Conservation (phyloP, 2,888 invertebrate species). For the Drosophila kokeensis region DNA sequence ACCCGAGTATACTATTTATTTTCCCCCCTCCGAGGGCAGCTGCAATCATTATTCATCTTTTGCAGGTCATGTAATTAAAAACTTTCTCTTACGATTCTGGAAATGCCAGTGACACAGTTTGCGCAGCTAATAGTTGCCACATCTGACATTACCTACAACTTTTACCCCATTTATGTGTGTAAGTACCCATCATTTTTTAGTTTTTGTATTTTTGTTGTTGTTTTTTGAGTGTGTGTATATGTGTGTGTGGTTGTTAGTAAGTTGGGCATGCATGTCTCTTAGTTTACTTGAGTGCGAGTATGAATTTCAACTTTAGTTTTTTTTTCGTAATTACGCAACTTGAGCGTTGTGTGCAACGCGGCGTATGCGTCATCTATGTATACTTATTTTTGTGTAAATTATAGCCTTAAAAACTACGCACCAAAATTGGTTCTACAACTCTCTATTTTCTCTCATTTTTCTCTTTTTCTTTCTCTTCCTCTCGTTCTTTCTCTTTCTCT, state of each 20-base stretch:
- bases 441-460: neutral
- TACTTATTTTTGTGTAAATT: constrained; percentile 58
- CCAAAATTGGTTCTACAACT: constrained; percentile 22
- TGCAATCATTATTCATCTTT: constrained; percentile 35
- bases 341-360: constrained; percentile 69
- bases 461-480: neutral
- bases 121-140: constrained; percentile 44
- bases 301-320: constrained; percentile 76
- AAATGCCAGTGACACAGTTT: constrained; percentile 59
- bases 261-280: constrained; percentile 53
- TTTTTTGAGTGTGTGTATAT: constrained; percentile 25
- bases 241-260: constrained; percentile 23
- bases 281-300: constrained; percentile 78
- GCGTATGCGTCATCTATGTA: constrained; percentile 58
- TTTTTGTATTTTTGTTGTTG: constrained; percentile 6
- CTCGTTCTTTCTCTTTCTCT: neutral
- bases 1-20: constrained; percentile 11
- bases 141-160: constrained; percentile 50
- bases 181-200: constrained; percentile 11
- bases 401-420: constrained; percentile 32
- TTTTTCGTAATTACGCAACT: constrained; percentile 67
- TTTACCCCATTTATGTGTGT: constrained; percentile 23
- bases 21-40: constrained; percentile 22
- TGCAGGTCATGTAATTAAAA: constrained; percentile 59
- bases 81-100: constrained; percentile 44